Evolutionary conservation across 2,888 invertebrate species (phyloP).

Genomic region (Dione juno): DNA sequence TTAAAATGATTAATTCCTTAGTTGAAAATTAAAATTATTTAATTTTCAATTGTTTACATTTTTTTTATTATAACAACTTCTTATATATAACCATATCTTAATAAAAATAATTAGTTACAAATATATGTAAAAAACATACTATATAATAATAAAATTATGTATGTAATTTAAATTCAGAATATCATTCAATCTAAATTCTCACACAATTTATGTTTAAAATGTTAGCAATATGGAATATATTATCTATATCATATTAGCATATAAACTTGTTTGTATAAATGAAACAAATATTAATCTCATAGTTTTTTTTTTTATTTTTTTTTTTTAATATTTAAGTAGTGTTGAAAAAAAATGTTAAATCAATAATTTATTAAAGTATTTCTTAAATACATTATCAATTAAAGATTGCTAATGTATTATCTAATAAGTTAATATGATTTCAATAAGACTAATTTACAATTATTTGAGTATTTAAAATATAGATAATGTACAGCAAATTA

Average conservation of each 20-base stretch:
- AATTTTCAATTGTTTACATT: too few relatives aligned
- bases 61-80: too few relatives aligned
- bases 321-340: background rate
- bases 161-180: background rate
- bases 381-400: background rate
- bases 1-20: too few relatives aligned
- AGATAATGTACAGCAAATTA: background rate
- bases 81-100: too few relatives aligned
- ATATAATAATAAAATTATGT: too few relatives aligned
- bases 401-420: slow-evolving; percentile 3
- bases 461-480: slow-evolving; percentile 1
- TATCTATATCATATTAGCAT: slow-evolving; percentile 1
- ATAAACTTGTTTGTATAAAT: background rate
- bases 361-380: background rate
- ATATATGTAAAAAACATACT: too few relatives aligned
- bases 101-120: too few relatives aligned
- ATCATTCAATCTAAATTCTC: background rate
- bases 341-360: too few relatives aligned
- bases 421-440: slow-evolving; percentile 17
- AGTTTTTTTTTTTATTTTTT: background rate
- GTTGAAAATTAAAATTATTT: too few relatives aligned
- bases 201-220: background rate
- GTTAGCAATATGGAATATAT: background rate
- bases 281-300: background rate
- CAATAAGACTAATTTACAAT: background rate